Conservation (phyloP, 2,113 vertebrate species). For the Ochotona curzoniae region DNA sequence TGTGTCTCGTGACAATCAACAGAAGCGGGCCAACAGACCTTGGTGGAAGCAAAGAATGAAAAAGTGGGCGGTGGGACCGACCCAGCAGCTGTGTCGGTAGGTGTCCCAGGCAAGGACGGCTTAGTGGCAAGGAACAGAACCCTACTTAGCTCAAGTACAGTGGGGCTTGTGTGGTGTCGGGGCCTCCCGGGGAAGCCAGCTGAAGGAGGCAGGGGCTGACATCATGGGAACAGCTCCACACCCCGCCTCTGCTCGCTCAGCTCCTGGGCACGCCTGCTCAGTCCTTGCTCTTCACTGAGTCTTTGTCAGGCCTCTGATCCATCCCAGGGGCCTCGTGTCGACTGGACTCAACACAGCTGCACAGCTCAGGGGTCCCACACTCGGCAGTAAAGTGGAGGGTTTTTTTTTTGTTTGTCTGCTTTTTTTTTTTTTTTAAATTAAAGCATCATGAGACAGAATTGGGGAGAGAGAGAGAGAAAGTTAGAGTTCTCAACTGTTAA, state of each 20-base stretch:
- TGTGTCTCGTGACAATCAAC: slow-evolving; percentile 42
- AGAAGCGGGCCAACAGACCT: slow-evolving; percentile 53
- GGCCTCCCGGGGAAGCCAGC: background rate
- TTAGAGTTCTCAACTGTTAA: no score
- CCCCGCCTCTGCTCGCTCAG: background rate
- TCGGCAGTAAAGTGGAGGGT: background rate
- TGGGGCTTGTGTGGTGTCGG: background rate
- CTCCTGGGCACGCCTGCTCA: background rate
- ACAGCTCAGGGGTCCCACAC: background rate
- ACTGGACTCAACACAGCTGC: background rate
- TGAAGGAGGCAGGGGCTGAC: background rate
- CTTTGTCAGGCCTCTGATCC: background rate
- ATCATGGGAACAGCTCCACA: background rate
- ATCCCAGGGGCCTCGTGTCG: background rate
- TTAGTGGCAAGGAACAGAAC: slow-evolving; percentile 53
- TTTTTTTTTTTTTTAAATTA: background rate
- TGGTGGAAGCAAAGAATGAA: background rate
- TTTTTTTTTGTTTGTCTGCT: no score
- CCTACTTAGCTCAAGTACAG: background rate
- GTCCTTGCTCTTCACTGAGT: background rate
- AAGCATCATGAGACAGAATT: no score
- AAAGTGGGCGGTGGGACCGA: background rate
- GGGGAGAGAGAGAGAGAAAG: no score
- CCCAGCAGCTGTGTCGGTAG: slow-evolving; percentile 61
- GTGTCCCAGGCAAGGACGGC: slow-evolving; percentile 27